Conservation (phyloP, 2,797 vertebrate genomes). For the Lutjanus argentimaculatus region DNA sequence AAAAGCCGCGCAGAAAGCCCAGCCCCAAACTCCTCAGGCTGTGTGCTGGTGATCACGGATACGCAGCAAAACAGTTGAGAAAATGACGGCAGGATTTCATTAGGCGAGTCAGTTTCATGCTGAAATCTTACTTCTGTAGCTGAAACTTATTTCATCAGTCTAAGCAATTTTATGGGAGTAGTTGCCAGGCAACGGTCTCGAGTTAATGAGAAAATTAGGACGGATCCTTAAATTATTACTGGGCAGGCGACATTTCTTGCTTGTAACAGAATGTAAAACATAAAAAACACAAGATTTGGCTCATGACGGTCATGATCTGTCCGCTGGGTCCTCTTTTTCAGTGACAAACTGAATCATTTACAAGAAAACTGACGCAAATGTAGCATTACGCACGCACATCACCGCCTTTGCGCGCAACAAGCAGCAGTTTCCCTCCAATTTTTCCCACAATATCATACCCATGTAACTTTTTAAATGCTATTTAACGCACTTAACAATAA, state of each 20-base stretch:
- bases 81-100: constrained; percentile 2
- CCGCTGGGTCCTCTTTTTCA: not conserved
- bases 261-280: not conserved
- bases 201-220: constrained; percentile 6
- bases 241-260: not conserved
- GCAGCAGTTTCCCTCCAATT: constrained; percentile 1
- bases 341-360: constrained; percentile 9
- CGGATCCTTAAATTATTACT: not conserved
- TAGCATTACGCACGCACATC: constrained; percentile 38
- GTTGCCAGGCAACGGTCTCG: constrained; percentile 88
- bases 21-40: constrained; percentile 9
- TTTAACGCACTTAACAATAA: too few relatives aligned
- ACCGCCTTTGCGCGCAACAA: constrained; percentile 37
- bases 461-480: not conserved
- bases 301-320: not conserved
- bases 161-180: constrained; percentile 86
- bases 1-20: not conserved
- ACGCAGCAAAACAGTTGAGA: constrained; percentile 9
- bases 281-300: not conserved
- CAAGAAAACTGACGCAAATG: not conserved
- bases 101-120: not conserved
- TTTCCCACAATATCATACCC: not conserved
- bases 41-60: not conserved
- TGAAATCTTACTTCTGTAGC: not conserved
- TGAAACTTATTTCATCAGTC: constrained; percentile 74